Conservation (phyloP, 2,113 vertebrate species). For the Athene noctua region DNA sequence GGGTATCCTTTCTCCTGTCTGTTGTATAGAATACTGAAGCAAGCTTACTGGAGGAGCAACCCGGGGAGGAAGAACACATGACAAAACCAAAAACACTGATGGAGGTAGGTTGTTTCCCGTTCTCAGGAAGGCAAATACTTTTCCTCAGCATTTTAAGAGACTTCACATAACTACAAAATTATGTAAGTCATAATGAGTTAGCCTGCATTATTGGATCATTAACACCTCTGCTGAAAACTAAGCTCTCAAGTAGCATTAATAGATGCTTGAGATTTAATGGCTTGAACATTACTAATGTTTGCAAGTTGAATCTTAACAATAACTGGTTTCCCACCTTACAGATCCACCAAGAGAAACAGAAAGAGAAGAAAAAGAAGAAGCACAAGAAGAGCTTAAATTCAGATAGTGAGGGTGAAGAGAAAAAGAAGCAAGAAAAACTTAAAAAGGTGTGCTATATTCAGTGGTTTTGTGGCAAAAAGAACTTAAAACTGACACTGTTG, state of each 20-base stretch:
- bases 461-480: background rate
- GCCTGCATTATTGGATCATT: background rate
- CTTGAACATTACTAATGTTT: background rate
- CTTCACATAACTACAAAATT: background rate
- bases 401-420: slow-evolving; percentile 89
- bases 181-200: background rate
- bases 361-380: slow-evolving; percentile 92
- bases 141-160: background rate
- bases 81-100: slow-evolving; percentile 85
- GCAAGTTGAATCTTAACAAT: background rate
- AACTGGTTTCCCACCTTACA: slow-evolving; percentile 43
- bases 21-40: slow-evolving; percentile 64
- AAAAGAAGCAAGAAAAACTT: slow-evolving; percentile 91
- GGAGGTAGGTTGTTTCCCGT: slow-evolving; percentile 74
- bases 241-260: background rate
- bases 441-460: slow-evolving; percentile 81
- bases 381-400: slow-evolving; percentile 85
- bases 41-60: slow-evolving; percentile 73
- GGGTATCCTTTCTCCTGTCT: background rate
- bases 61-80: slow-evolving; percentile 63
- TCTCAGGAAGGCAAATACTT: background rate
- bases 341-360: slow-evolving; percentile 94
- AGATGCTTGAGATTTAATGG: background rate
- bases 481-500: no score
- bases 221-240: background rate